Percentiles rank a stretch among this genome's conserved stretches.
phyloP scores from a whole-genome alignment of 2,888 invertebrate genomes.

The Athalia cordata region DNA sequence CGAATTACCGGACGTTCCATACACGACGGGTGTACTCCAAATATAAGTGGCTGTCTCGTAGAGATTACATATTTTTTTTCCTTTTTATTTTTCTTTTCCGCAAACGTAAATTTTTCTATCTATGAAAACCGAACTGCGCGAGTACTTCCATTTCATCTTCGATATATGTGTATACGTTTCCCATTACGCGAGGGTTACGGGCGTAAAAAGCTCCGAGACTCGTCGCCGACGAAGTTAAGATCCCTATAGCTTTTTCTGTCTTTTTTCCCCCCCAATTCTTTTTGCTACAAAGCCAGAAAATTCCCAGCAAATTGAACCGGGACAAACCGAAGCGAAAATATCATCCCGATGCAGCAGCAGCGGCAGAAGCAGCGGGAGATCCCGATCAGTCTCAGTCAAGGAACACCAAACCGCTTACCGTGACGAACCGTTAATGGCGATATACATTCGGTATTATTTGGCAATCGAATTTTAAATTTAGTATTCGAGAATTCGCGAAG shows the following conservation, averaged over 20 bases:
- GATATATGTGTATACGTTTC: slow-evolving; percentile 35
- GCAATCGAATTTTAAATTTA: neutral
- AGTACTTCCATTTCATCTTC: slow-evolving; percentile 3
- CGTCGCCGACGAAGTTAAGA: neutral
- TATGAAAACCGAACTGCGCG: neutral
- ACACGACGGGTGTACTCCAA: no score
- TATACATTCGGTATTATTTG: neutral
- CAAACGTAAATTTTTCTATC: neutral
- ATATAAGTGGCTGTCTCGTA: no score
- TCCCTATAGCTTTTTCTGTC: neutral
- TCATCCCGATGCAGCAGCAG: no score
- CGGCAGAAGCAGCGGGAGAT: no score
- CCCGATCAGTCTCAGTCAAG: no score
- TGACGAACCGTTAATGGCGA: slow-evolving; percentile 24
- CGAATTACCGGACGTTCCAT: no score
- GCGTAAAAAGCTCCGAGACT: neutral
- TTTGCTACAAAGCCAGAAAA: no score
- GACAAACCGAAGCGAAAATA: no score
- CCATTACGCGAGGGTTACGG: slow-evolving; percentile 27
- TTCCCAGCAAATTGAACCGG: no score
- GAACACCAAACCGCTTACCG: neutral
- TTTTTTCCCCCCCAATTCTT: neutral
- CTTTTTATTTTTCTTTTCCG: no score
- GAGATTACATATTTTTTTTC: no score
- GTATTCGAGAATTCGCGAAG: neutral